Conservation (phyloP, 2,888 invertebrate genomes). For the Oligia latruncula region DNA sequence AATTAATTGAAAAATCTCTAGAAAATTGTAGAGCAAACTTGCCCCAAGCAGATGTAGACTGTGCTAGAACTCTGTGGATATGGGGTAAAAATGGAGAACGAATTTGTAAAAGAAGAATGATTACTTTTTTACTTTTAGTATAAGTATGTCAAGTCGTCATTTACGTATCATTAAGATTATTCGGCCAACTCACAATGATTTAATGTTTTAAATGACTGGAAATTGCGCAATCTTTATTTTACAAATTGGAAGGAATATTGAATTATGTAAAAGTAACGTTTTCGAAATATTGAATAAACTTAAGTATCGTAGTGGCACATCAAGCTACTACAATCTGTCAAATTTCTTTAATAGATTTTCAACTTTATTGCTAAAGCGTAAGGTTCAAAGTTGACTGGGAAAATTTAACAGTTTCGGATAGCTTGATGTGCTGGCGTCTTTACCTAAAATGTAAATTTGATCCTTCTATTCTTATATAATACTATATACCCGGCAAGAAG, state of each 20-base stretch:
- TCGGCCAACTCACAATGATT: not conserved
- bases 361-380: no score
- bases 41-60: not conserved
- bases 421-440: no score
- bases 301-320: not conserved
- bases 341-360: no score
- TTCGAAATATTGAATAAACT: constrained; percentile 2
- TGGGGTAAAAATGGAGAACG: not conserved
- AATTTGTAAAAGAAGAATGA: constrained; percentile 20
- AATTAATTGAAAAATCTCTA: not conserved
- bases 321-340: no score
- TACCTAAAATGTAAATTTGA: constrained; percentile 12
- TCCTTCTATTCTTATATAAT: constrained; percentile 1
- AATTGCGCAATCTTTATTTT: constrained; percentile 3
- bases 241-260: not conserved
- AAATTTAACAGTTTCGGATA: no score
- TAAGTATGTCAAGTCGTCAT: not conserved
- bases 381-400: no score
- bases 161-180: not conserved
- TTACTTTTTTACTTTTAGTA: not conserved
- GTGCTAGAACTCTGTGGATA: constrained; percentile 19
- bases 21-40: not conserved
- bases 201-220: not conserved
- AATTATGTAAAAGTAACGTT: constrained; percentile 11
- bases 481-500: not conserved